Evolutionary conservation across 1,140 invertebrate species (phyloP).

Genomic region (Dinoponera quadriceps): DNA sequence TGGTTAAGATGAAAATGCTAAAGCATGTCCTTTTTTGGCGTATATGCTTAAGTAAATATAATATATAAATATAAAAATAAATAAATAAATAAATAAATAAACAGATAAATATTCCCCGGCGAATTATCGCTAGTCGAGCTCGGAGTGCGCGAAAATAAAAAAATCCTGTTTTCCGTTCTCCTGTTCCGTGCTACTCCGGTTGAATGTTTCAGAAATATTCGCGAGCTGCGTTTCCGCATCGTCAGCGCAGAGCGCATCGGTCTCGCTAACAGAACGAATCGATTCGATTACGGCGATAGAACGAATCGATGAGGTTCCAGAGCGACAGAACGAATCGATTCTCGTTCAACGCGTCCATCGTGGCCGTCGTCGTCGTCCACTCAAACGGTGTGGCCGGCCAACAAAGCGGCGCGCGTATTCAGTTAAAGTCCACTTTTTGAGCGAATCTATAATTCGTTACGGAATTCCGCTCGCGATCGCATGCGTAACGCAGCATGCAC

Average conservation of each 20-base stretch:
- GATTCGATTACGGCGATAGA: constrained; percentile 8
- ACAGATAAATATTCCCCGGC: not conserved
- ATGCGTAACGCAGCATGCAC: no score
- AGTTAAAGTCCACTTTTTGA: no score
- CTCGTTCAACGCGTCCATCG: not conserved
- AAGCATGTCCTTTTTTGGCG: no score
- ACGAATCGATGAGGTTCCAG: constrained; percentile 19
- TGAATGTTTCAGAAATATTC: not conserved
- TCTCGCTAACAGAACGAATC: constrained; percentile 16
- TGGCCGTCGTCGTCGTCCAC: not conserved
- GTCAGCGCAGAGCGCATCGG: not conserved
- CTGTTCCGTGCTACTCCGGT: not conserved
- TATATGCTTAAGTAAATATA: no score
- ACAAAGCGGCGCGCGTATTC: not conserved
- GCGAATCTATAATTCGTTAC: not conserved
- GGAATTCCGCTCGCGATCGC: no score
- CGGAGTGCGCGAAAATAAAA: not conserved
- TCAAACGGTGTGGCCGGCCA: not conserved
- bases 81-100: no score
- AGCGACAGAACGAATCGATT: not conserved
- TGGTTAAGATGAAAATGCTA: no score
- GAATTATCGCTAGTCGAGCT: not conserved
- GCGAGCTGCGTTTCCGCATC: not conserved
- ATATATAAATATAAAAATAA: no score
- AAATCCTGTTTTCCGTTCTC: not conserved